A percentile compares a stretch with the other conserved stretches of the same genome.
These are phyloP conservation scores for Oncorhynchus gorbuscha DNA, from an alignment of 2,113 vertebrate genomes.

Conservation along the genomic window DNA sequence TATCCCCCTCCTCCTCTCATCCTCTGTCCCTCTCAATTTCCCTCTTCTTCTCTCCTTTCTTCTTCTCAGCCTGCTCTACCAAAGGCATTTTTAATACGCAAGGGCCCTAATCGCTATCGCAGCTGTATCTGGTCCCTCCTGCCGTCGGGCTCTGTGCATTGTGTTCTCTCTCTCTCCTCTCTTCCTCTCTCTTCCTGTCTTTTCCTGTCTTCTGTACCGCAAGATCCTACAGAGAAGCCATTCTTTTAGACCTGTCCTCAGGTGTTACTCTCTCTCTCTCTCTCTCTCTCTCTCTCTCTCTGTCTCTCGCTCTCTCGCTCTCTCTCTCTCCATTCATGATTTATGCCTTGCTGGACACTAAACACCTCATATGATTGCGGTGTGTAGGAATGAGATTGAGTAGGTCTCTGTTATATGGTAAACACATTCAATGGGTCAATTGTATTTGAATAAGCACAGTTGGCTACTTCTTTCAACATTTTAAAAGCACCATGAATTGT, in stretches of 20 bases:
- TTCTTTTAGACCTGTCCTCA: neutral
- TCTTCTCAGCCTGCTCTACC: slow-evolving; percentile 28
- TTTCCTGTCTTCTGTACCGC: neutral
- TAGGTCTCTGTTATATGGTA: too few relatives aligned
- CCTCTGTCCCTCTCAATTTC: neutral
- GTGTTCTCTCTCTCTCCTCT: neutral
- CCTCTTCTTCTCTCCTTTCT: slow-evolving; percentile 34
- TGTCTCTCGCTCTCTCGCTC: neutral
- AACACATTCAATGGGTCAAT: too few relatives aligned
- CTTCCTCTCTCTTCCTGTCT: neutral
- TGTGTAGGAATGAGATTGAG: too few relatives aligned
- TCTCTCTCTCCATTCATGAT: neutral
- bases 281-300: too few relatives aligned
- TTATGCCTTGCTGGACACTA: neutral
- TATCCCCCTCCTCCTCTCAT: slow-evolving; percentile 3
- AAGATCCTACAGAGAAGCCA: neutral
- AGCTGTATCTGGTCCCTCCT: slow-evolving; percentile 40
- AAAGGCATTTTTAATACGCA: slow-evolving; percentile 65
- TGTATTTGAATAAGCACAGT: too few relatives aligned
- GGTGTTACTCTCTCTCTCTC: neutral
- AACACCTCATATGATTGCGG: too few relatives aligned
- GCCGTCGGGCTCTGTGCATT: neutral
- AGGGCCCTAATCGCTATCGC: slow-evolving; percentile 62
- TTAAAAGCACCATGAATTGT: too few relatives aligned
- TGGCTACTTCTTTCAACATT: too few relatives aligned